Evolutionary conservation across 2,888 invertebrate genomes (phyloP), one percentile per base, ranked within the genome.

Genomic region (Lithophane semibrunnea): DNA sequence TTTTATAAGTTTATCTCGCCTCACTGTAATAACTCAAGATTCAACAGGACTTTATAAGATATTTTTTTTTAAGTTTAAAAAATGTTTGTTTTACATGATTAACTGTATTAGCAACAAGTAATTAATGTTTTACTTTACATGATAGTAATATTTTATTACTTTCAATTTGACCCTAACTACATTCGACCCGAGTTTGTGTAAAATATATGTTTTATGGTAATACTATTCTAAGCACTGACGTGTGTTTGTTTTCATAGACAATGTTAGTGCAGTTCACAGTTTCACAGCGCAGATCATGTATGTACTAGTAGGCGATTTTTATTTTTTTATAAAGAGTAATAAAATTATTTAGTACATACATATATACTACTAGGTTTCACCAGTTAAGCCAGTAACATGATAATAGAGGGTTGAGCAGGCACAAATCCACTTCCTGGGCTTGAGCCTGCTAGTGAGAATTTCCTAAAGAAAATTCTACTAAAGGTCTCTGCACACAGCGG

Each of bases 221-320:
- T 71, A 82, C 63, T 70, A 42, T 13, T 29, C 10, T n/a, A n/a
- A 79, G 21, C 65, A 87, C 88, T 87, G 88, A 87, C 87, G 88
- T 87, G 86, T 80, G 84, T 70, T 79, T 73, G 60, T 71, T 75
- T 77, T 86, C 82, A 88, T 75, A 88, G 87, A 86, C 77, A 84
- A 82, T 16, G 21, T 12, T 70, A 73, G 81, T 68, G 72, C 29
- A 60, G 16, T 2, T 21, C n/a, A 37, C 37, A 37, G 37, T 37
- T 2, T 21, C n/a, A 37, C 37, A 37, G 37, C 4, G 37, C 37
- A 37, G 37, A 37, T 37, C 37, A 4, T 37, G 5, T 37, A 5
- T 37, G 37, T 5, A 37, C 3, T 37, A 37, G 3, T 37, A 37
- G 49, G 13, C 56, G 80, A 73, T 54, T 79, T 52, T 29, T 29